Evolutionary conservation across 2,113 vertebrate species (phyloP).

Genomic region (Myotis brandtii): DNA sequence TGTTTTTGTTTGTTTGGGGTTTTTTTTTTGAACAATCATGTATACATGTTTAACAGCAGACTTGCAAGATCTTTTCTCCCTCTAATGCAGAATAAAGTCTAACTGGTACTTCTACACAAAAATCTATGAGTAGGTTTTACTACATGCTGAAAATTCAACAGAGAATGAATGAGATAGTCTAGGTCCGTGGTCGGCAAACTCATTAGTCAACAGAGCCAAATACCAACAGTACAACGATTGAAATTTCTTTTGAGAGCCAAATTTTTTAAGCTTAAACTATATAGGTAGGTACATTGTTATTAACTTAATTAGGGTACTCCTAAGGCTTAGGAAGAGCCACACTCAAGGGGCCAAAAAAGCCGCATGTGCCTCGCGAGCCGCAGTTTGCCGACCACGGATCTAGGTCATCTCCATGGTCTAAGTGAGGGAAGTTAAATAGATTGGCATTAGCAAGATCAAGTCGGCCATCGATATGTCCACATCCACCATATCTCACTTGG

Average conservation of each 20-base stretch:
- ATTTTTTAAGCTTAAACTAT: no score
- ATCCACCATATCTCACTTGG: not conserved
- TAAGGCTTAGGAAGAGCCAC: no score
- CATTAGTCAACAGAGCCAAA: no score
- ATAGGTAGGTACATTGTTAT: no score
- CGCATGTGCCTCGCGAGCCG: no score
- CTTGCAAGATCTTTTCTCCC: not conserved
- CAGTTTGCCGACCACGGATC: no score
- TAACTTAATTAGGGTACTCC: no score
- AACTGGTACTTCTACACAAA: slow-evolving; percentile 44
- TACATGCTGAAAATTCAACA: not conserved
- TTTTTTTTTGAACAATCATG: not conserved
- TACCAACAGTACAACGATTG: no score
- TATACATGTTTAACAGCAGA: not conserved
- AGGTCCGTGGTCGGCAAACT: no score
- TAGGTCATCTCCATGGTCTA: not conserved
- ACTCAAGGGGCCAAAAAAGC: no score
- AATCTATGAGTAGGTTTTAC: not conserved
- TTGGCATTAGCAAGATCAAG: not conserved
- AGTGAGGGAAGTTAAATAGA: not conserved
- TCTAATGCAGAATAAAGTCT: slow-evolving; percentile 17
- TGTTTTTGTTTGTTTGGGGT: not conserved
- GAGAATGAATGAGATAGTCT: not conserved
- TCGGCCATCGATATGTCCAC: accelerated
- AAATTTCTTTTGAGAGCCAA: no score